A percentile compares a stretch with the other conserved stretches of the same genome.
phyloP scores from a whole-genome alignment of 2,113 vertebrate species.

The Montifringilla adamsi region DNA sequence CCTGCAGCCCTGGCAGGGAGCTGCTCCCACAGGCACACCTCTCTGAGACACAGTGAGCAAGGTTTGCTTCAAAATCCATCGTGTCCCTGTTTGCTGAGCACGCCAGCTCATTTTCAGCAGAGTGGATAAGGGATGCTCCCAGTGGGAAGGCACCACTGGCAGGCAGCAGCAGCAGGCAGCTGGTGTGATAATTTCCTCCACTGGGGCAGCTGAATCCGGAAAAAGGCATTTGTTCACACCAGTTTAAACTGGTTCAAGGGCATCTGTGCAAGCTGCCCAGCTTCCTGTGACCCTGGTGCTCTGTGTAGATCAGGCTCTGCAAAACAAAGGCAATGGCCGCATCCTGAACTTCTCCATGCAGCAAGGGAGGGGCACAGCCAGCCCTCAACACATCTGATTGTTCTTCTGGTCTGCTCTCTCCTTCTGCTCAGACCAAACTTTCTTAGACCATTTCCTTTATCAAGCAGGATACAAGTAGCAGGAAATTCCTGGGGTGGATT shows the following conservation, averaged over 20 bases:
- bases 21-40: neutral
- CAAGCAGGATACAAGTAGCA: constrained; percentile 59
- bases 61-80: neutral
- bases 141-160: neutral
- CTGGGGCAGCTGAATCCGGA: constrained; percentile 7
- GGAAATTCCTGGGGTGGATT: constrained; percentile 63
- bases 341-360: constrained; percentile 21
- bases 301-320: neutral
- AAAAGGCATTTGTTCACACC: constrained; percentile 24
- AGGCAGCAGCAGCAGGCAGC: constrained; percentile 38
- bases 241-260: constrained; percentile 54
- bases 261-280: constrained; percentile 10
- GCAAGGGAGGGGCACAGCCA: constrained; percentile 23
- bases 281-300: constrained; percentile 41
- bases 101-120: neutral
- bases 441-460: constrained; percentile 59
- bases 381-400: constrained; percentile 24
- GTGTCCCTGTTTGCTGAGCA: neutral
- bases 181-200: constrained; percentile 6
- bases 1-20: neutral
- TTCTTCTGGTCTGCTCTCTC: constrained; percentile 36
- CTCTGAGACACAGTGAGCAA: neutral
- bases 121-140: neutral
- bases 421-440: constrained; percentile 32
- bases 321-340: constrained; percentile 42